Conservation (phyloP, 2,888 invertebrate species). For the Shargacucullia verbasci region DNA sequence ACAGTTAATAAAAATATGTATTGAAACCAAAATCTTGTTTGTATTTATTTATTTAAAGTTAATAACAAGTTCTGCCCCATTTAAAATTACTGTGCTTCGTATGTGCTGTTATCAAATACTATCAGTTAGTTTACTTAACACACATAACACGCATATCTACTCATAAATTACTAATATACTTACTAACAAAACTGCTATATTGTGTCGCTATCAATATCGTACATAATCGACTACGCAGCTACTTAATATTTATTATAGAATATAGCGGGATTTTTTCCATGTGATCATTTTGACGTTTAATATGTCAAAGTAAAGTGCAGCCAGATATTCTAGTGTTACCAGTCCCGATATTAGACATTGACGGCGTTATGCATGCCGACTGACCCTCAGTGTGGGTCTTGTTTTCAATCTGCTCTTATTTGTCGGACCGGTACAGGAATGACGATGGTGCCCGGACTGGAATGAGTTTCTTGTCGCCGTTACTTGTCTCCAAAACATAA, state of each 20-base stretch:
- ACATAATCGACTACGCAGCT: too few species aligned
- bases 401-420: conserved; percentile 16
- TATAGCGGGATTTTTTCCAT: conserved; percentile 33
- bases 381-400: background rate
- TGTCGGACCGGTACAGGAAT: conserved; percentile 90
- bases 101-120: conserved; percentile 23
- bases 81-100: conserved; percentile 23
- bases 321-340: too few species aligned
- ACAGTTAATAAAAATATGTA: conserved; percentile 83
- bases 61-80: conserved; percentile 59
- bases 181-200: too few species aligned
- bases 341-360: too few species aligned
- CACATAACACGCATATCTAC: conserved; percentile 1
- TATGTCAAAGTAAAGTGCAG: too few species aligned
- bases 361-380: too few species aligned
- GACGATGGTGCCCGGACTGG: conserved; percentile 94
- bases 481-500: conserved; percentile 90
- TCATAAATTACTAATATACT: too few species aligned
- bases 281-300: conserved; percentile 1
- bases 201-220: too few species aligned
- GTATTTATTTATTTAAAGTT: conserved; percentile 58
- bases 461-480: conserved; percentile 91
- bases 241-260: too few species aligned
- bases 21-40: conserved; percentile 64
- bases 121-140: conserved; percentile 4